These are phyloP conservation scores for Amazona vittata DNA, from an alignment of 2,113 vertebrate species.

Conservation along the genomic window DNA sequence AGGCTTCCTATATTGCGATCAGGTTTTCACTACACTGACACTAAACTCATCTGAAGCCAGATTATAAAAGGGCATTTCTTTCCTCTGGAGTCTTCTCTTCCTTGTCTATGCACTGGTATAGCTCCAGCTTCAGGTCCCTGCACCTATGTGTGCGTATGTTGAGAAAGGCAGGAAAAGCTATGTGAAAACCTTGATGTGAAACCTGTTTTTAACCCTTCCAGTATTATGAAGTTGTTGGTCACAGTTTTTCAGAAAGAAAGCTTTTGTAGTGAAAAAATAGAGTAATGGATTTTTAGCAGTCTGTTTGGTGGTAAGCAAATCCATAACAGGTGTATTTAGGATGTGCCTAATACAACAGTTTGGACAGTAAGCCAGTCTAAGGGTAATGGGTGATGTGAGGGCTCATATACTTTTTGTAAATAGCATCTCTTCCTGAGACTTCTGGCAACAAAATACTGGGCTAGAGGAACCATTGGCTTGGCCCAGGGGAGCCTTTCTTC, in stretches of 20 bases:
- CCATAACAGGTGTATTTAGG: neutral
- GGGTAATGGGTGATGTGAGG: neutral
- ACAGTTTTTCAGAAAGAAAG: neutral
- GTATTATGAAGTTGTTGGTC: neutral
- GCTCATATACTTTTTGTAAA: neutral
- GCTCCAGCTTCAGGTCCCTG: neutral
- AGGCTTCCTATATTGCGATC: neutral
- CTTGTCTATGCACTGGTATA: neutral
- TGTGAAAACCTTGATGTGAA: neutral
- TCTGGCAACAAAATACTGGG: neutral
- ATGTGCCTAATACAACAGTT: neutral
- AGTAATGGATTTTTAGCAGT: neutral
- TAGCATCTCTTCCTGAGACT: neutral
- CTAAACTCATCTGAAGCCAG: neutral
- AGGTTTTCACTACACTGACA: neutral
- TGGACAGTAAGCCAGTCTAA: neutral
- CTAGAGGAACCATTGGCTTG: neutral
- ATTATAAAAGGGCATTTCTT: neutral
- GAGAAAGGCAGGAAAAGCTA: neutral
- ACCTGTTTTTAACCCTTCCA: neutral
- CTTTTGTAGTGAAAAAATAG: neutral
- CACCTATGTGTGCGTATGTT: rapidly evolving
- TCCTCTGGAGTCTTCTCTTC: neutral
- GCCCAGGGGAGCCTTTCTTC: neutral
- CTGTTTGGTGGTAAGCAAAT: neutral